A percentile compares a stretch with the other conserved stretches of the same genome.
Evolutionary conservation across 2,797 vertebrate genomes (phyloP).

Genomic region (Poecile montanus): DNA sequence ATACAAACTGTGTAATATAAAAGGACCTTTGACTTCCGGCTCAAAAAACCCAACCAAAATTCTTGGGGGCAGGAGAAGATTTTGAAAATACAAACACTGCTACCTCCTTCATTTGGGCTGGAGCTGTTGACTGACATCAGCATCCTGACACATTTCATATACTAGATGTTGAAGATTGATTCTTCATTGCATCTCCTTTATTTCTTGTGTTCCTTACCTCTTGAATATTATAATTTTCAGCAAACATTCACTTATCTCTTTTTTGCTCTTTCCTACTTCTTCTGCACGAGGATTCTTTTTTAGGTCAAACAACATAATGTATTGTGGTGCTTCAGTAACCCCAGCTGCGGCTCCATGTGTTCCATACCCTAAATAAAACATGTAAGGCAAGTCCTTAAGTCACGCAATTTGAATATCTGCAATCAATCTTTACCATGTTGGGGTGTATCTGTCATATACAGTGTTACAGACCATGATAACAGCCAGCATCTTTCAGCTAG

Average conservation of each 20-base stretch:
- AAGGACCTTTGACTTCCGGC: not conserved
- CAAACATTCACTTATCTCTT: not conserved
- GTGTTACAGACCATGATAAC: slow-evolving; percentile 14
- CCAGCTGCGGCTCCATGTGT: slow-evolving; percentile 49
- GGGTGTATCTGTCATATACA: slow-evolving; percentile 26
- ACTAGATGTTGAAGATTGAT: not conserved
- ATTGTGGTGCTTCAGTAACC: slow-evolving; percentile 30
- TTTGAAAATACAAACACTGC: not conserved
- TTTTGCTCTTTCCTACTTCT: not conserved
- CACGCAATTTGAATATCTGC: slow-evolving; percentile 17
- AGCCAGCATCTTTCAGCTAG: slow-evolving; percentile 35
- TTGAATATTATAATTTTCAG: not conserved
- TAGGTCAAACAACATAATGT: slow-evolving; percentile 20
- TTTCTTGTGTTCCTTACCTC: not conserved
- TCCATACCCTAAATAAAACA: slow-evolving; percentile 61
- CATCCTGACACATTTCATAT: not conserved
- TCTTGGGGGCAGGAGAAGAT: not conserved
- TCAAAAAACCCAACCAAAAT: not conserved
- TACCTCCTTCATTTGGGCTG: not conserved
- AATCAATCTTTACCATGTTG: slow-evolving; percentile 52
- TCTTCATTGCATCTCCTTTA: not conserved
- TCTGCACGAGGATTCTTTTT: not conserved
- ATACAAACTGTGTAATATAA: not conserved
- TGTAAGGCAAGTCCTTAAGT: slow-evolving; percentile 26
- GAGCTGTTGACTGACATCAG: not conserved